Percentiles rank a stretch among this genome's conserved stretches.
Evolutionary conservation across 2,888 invertebrate genomes (phyloP).

Genomic region (Dioctria rufipes): DNA sequence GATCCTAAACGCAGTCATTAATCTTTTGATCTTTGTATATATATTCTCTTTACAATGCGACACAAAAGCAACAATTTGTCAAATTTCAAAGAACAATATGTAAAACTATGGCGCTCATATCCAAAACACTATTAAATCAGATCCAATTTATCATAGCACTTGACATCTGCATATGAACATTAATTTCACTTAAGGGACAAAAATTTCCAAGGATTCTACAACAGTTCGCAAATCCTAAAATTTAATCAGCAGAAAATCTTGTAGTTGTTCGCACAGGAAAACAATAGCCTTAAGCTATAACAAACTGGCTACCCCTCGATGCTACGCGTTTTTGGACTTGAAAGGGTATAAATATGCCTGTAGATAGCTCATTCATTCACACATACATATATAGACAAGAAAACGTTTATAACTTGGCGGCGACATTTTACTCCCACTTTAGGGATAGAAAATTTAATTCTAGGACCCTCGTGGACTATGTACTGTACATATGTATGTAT

Average conservation of each 20-base stretch:
- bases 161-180: conserved; percentile 30
- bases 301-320: neutral
- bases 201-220: neutral
- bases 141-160: conserved; percentile 23
- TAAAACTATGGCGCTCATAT: no score
- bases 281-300: conserved; percentile 10
- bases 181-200: conserved; percentile 23
- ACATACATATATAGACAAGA: neutral
- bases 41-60: no score
- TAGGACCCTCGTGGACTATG: conserved; percentile 25
- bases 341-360: neutral
- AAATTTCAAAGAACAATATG: no score
- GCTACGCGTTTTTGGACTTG: neutral
- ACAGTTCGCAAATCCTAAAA: conserved; percentile 1
- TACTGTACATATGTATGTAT: no score
- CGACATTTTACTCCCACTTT: neutral
- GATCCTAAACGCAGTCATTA: no score
- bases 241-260: conserved; percentile 44
- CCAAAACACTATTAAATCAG: neutral
- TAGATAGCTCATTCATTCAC: neutral
- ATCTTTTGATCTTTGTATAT: no score
- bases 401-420: conserved; percentile 21
- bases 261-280: conserved; percentile 32
- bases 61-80: no score
- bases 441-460: conserved; percentile 20